These are phyloP conservation scores for Drusus annulatus DNA, from an alignment of 1,140 invertebrate species.

Conservation along the genomic window DNA sequence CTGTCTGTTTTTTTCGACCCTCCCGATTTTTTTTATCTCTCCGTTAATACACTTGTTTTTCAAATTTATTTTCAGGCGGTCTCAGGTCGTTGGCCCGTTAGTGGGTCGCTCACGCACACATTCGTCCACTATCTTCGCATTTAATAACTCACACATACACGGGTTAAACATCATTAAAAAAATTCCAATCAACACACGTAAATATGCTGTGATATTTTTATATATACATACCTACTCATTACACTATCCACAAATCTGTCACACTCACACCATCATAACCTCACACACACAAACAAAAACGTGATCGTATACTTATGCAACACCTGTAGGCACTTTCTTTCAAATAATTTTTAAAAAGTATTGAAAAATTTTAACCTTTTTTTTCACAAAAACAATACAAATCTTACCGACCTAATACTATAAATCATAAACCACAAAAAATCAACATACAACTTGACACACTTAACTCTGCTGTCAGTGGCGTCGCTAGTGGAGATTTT, in stretches of 20 bases:
- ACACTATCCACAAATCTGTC: background rate
- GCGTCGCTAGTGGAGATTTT: too few species aligned
- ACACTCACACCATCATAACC: background rate
- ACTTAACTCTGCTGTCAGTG: too few species aligned
- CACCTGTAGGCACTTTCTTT: too few species aligned
- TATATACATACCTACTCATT: background rate
- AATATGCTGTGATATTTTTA: background rate
- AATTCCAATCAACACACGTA: slow-evolving; percentile 11
- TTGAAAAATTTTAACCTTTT: too few species aligned
- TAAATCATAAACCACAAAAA: too few species aligned
- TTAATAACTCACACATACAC: slow-evolving; percentile 39
- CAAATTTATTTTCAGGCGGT: slow-evolving; percentile 50
- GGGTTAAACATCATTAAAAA: slow-evolving; percentile 18
- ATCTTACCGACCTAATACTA: too few species aligned
- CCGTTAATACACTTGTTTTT: slow-evolving; percentile 53
- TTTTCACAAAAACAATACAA: too few species aligned
- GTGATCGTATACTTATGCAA: too few species aligned
- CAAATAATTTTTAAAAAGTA: too few species aligned
- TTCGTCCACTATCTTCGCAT: slow-evolving; percentile 34
- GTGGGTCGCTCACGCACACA: slow-evolving; percentile 45
- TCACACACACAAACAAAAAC: background rate
- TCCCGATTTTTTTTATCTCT: slow-evolving; percentile 35
- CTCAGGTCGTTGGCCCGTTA: slow-evolving; percentile 48
- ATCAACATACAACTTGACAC: too few species aligned
- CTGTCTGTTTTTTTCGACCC: slow-evolving; percentile 1